These are phyloP conservation scores for Leptura quadrifasciata DNA, from an alignment of 2,888 invertebrate genomes.

Conservation along the genomic window DNA sequence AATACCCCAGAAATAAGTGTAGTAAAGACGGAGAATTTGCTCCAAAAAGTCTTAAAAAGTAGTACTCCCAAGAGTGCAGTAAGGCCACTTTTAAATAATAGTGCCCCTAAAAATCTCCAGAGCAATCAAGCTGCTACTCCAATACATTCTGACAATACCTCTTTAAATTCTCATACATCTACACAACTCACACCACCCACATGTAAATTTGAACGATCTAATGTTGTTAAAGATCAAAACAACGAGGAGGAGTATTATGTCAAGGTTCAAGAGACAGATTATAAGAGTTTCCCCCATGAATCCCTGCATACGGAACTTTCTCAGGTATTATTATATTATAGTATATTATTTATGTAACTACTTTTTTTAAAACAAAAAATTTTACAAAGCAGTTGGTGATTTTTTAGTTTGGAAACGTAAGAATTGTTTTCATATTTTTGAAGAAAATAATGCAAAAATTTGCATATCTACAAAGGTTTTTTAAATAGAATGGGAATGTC, in stretches of 20 bases:
- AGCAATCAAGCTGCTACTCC: neutral
- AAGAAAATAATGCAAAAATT: no score
- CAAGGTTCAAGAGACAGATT: slow-evolving; percentile 29
- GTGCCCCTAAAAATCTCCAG: neutral
- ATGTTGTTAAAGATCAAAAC: slow-evolving; percentile 51
- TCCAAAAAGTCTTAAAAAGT: neutral
- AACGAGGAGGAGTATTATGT: slow-evolving; percentile 41
- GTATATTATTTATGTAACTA: neutral
- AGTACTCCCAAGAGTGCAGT: slow-evolving; percentile 11
- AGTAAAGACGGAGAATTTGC: neutral
- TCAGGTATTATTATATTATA: no score
- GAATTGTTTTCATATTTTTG: no score
- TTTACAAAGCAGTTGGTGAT: no score
- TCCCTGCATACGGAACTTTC: slow-evolving; percentile 51
- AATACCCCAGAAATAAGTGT: neutral
- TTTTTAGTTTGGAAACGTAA: no score
- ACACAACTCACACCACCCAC: neutral
- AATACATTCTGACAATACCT: neutral
- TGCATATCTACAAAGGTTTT: no score
- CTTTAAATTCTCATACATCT: neutral
- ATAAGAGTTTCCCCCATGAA: slow-evolving; percentile 34
- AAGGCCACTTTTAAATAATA: neutral
- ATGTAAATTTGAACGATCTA: slow-evolving; percentile 33
- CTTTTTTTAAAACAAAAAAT: neutral
- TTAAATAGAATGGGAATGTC: no score